Evolutionary conservation across 2,113 vertebrate genomes (phyloP).

Genomic region (Indicator indicator): DNA sequence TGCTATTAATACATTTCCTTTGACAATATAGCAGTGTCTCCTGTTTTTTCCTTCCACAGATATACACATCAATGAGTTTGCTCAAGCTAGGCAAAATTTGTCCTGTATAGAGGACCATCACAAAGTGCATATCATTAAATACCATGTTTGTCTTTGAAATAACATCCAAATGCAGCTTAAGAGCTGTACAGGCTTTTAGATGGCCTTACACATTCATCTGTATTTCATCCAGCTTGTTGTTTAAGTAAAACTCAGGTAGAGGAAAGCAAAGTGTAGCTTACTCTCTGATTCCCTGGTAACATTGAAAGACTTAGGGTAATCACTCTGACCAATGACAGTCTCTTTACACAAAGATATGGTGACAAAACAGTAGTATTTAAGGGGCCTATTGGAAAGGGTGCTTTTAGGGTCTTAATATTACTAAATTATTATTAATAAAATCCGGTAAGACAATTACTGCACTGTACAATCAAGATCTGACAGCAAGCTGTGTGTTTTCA

Average conservation of each 20-base stretch:
- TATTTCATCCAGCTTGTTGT: not conserved
- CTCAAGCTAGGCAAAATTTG: not conserved
- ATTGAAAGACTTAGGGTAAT: not conserved
- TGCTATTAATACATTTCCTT: slow-evolving; percentile 40
- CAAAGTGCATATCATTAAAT: not conserved
- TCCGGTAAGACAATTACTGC: not conserved
- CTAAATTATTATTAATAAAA: not conserved
- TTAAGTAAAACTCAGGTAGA: not conserved
- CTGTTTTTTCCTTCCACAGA: not conserved
- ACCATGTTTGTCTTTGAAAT: not conserved
- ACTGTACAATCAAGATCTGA: not conserved
- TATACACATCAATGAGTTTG: not conserved
- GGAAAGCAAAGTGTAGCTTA: not conserved
- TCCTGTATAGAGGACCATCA: not conserved
- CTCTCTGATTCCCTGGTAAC: not conserved
- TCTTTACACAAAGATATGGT: not conserved
- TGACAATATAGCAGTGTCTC: not conserved
- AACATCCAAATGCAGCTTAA: not conserved
- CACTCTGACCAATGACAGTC: not conserved
- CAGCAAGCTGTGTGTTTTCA: not conserved
- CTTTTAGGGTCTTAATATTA: not conserved
- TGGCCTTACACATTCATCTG: not conserved
- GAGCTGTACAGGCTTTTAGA: not conserved
- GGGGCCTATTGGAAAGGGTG: not conserved
- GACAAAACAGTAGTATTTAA: not conserved